Conservation (phyloP, 1,140 invertebrate species). For the Drosophila rufa region DNA sequence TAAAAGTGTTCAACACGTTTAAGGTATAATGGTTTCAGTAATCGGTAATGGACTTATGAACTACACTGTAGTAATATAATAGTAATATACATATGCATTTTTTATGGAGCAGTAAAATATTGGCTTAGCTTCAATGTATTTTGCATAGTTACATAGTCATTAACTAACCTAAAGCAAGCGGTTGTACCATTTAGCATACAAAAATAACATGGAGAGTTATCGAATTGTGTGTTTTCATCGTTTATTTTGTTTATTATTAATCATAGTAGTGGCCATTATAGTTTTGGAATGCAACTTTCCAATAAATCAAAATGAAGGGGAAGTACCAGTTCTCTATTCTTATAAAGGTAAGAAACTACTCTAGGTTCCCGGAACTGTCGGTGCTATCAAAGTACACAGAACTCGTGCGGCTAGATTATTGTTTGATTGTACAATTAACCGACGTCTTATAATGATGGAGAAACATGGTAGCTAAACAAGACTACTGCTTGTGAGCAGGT, state of each 20-base stretch:
- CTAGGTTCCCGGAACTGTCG: background rate
- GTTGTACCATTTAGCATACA: background rate
- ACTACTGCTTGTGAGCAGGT: conserved; percentile 6
- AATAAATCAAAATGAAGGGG: background rate
- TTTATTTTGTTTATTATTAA: background rate
- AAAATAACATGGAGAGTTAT: background rate
- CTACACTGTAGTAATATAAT: background rate
- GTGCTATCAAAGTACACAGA: no score
- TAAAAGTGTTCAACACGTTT: background rate
- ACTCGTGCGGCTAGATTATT: background rate
- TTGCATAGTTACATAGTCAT: background rate
- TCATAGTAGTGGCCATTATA: background rate
- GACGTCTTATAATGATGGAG: background rate
- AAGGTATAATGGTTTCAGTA: background rate
- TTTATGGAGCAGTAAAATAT: conserved; percentile 2
- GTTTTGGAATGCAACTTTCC: background rate
- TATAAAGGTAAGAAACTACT: background rate
- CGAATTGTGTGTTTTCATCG: background rate
- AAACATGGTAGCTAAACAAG: background rate
- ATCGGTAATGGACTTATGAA: background rate
- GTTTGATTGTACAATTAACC: conserved; percentile 9
- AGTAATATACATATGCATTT: background rate
- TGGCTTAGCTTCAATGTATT: background rate
- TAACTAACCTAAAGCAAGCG: background rate
- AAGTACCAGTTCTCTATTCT: background rate